Evolutionary conservation across 2,888 invertebrate genomes (phyloP), one percentile per base, ranked within the genome.

Genomic region (Oligia latruncula): DNA sequence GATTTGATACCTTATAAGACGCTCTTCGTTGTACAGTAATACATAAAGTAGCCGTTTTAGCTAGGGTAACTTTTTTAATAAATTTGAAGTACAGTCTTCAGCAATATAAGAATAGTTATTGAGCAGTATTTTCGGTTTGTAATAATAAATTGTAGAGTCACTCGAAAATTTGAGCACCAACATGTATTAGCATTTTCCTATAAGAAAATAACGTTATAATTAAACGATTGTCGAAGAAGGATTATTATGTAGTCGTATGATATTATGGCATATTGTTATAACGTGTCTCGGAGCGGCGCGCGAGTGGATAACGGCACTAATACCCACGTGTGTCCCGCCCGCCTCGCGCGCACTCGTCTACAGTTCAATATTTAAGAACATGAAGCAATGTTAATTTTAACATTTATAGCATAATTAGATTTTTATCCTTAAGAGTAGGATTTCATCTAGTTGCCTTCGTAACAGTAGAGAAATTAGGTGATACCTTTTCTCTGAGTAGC

Each of bases 381-480:
- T 91, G 90, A 96, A 97, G 97, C 97, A 96, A 97, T 97, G 96
- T 96, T 96, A 96, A 96, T 96, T 97, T 96, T 96, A 97, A 96
- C 94, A 95, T 95, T 95, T 93, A 93, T 96, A 96, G 94, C 91
- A 92, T 96, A 96, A 95, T 96, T 96, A 96, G 96, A 96, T 94
- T 96, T 96, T 96, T 96, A 97, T 96, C 95, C 93, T 92, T 97
- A 96, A 96, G 96, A 92, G 97, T 97, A 97, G 97, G 95, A 95
- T 96, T 96, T 96, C 96, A 96, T 97, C 95, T 97, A 97, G 97
- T 95, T 96, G 97, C 96, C 96, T 97, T 97, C 94, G 95, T 96
- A 96, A 95, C 94, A 90, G 95, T 96, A 97, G 96, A 95, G 95
- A 94, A 95, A 93, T 93, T 96, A 96, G 95, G 95, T 95, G 91